phyloP scores from a whole-genome alignment of 2,113 vertebrate genomes.

The Nannospalax galili region DNA sequence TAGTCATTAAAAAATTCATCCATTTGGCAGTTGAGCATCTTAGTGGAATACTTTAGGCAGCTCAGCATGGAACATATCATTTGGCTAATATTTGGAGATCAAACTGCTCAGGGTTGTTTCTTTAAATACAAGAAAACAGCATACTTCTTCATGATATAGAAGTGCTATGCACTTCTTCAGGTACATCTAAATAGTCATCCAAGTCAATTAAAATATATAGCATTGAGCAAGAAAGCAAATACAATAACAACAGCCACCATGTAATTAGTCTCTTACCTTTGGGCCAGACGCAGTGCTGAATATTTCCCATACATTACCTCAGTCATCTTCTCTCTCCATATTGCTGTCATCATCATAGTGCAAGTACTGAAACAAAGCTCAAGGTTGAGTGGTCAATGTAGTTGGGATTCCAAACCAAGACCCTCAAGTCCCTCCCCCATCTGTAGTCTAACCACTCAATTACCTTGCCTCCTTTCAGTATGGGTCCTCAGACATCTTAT shows the following conservation, averaged over 20 bases:
- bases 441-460: background rate
- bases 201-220: background rate
- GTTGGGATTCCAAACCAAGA: background rate
- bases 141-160: conserved; percentile 39
- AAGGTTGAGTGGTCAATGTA: background rate
- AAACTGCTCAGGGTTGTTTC: conserved; percentile 21
- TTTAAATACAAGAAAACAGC: conserved; percentile 45
- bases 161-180: background rate
- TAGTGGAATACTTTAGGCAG: conserved; percentile 36
- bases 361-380: background rate
- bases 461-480: background rate
- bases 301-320: background rate
- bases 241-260: background rate
- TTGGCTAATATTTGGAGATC: conserved; percentile 21
- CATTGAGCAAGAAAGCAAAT: background rate
- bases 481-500: background rate
- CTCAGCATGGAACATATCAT: background rate
- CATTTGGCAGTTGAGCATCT: conserved; percentile 53
- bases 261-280: background rate
- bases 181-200: background rate
- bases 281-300: background rate
- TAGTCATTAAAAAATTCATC: conserved; percentile 64
- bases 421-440: background rate
- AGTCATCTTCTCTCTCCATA: background rate
- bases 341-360: background rate